Conservation (phyloP, 2,113 vertebrate species). For the Pyrgilauda ruficollis region DNA sequence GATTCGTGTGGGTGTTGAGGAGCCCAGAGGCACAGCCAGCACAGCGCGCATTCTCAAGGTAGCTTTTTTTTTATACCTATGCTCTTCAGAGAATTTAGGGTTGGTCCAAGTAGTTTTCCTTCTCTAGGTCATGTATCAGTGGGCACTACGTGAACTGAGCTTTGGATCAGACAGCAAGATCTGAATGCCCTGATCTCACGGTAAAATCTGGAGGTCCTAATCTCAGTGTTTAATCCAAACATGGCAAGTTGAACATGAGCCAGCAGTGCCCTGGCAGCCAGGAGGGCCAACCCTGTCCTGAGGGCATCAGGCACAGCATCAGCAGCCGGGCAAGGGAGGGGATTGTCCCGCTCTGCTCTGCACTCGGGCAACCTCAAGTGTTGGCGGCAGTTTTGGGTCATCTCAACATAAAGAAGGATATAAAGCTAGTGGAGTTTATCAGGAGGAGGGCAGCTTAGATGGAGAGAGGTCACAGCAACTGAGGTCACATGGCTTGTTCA, state of each 20-base stretch:
- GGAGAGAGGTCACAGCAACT: neutral
- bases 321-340: accelerated
- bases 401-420: neutral
- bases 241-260: accelerated
- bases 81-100: neutral
- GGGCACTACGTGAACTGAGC: accelerated
- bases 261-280: neutral
- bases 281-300: accelerated
- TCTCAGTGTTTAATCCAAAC: neutral
- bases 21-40: no score
- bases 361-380: accelerated
- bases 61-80: neutral
- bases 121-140: no score
- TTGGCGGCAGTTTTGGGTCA: no score
- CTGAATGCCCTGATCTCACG: neutral
- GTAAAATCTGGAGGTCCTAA: neutral
- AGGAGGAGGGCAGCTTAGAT: neutral
- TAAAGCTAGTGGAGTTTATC: neutral
- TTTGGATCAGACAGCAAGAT: neutral
- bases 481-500: neutral
- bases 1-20: neutral
- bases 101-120: accelerated
- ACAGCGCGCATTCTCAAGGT: no score
- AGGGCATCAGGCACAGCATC: accelerated
- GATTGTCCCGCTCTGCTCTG: neutral